Evolutionary conservation across 2,113 vertebrate genomes (phyloP).

Genomic region (Manacus vitellinus): DNA sequence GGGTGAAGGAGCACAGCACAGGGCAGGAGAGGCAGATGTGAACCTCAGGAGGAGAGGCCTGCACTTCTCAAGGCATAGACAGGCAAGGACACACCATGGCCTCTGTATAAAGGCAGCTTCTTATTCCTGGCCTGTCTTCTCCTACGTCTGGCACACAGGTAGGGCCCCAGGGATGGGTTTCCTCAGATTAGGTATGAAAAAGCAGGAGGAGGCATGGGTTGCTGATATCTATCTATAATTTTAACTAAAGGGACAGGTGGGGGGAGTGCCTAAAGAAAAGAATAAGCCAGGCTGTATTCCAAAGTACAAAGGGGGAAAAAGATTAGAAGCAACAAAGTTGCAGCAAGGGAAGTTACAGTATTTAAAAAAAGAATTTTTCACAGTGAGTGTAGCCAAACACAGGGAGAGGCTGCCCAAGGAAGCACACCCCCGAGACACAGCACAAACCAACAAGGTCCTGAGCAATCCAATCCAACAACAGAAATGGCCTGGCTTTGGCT

Average conservation of each 20-base stretch:
- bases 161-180: not conserved
- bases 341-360: not conserved
- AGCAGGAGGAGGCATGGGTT: fast-evolving
- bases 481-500: not conserved
- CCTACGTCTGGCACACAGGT: not conserved
- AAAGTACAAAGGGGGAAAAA: not conserved
- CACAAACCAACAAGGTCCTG: not conserved
- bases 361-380: not conserved
- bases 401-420: not conserved
- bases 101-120: not conserved
- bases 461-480: not conserved
- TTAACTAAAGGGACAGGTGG: not conserved
- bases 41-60: not conserved
- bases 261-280: fast-evolving
- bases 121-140: not conserved
- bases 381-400: not conserved
- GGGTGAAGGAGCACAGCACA: not conserved
- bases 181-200: not conserved
- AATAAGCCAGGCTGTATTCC: not conserved
- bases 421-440: not conserved
- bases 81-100: not conserved
- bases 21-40: not conserved
- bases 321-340: not conserved
- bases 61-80: not conserved
- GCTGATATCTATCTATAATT: not conserved